These are phyloP conservation scores for Acanthisitta chloris DNA, from an alignment of 2,113 vertebrate species.

Conservation along the genomic window DNA sequence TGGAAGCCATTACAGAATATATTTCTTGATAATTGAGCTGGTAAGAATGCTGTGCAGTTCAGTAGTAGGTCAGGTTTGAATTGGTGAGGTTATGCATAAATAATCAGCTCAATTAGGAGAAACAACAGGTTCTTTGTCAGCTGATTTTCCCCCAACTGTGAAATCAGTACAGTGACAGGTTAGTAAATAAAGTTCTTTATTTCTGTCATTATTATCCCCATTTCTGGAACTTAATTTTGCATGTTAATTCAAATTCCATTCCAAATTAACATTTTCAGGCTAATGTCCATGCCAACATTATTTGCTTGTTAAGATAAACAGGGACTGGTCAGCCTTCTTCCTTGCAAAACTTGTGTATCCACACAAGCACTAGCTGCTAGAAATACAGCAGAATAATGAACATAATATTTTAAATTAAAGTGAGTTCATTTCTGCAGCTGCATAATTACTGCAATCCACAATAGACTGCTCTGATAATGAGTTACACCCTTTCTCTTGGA, in stretches of 20 bases:
- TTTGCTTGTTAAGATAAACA: slow-evolving; percentile 40
- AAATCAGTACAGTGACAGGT: slow-evolving; percentile 37
- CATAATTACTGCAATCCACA: slow-evolving; percentile 63
- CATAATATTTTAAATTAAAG: slow-evolving; percentile 47
- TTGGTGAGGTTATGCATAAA: slow-evolving; percentile 70
- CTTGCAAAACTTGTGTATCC: slow-evolving; percentile 1
- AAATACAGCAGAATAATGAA: slow-evolving; percentile 47
- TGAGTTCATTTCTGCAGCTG: slow-evolving; percentile 62
- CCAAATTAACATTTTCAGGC: slow-evolving; percentile 44
- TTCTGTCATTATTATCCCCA: slow-evolving; percentile 7
- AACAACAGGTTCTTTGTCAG: slow-evolving; percentile 64
- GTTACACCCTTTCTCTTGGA: slow-evolving; percentile 57
- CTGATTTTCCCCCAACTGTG: slow-evolving; percentile 50
- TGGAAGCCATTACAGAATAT: slow-evolving; percentile 27
- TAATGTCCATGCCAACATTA: slow-evolving; percentile 36
- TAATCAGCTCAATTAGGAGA: slow-evolving; percentile 50
- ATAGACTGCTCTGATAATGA: slow-evolving; percentile 55
- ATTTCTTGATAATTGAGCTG: slow-evolving; percentile 53
- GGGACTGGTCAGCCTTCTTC: background rate
- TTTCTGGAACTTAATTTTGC: slow-evolving; percentile 46
- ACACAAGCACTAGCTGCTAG: slow-evolving; percentile 7
- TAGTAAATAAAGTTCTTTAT: slow-evolving; percentile 55
- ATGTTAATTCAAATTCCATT: slow-evolving; percentile 47
- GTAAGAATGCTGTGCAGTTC: slow-evolving; percentile 51
- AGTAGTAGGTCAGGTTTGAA: slow-evolving; percentile 60